Evolutionary conservation across 2,797 vertebrate species (phyloP), one percentile per base, ranked within the genome.

Genomic region (Hippocampus kuda): DNA sequence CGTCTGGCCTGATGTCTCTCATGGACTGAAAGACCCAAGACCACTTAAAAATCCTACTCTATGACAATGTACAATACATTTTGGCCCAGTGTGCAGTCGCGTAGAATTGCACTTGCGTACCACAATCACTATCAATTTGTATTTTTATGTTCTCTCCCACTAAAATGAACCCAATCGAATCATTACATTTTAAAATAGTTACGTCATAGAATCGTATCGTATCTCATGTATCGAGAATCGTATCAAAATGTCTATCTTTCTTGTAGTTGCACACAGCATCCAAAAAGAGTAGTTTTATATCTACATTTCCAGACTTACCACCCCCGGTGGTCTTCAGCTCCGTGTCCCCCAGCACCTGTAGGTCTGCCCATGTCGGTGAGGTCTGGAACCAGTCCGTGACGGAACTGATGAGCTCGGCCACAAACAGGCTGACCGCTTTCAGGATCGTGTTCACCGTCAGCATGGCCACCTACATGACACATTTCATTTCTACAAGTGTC

Each of bases 1-100:
- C 91, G 87, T 78, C 85, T 79, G 53, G 94, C 95, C 81, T 92
- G 94, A 82, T 86, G 77, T 66, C 54, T 69, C 70, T 88, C 83
- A 26, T 86, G 82, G 38, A 83, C 86, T 87, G 54, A 69, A 1
- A 69, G 18, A 78, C 8, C 63, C 1, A 60, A 30, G 27, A 54
- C 5, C n/a, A 54, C 53, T n/a, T 54, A 12, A 24, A 22, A 48
- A 48, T 15, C 46, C 4, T 9, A 11, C 15, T 15, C 44, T 46
- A 15, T 38, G 34, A 38, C 34, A 38, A 38, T 1, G 34, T 38
- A 38, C 34, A 38, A 38, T 38, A 38, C 34, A 38, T 38, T 38
- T 38, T 38, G 7, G 34, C 34, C 34, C 34, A 38, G 34, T 38
- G 34, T 38, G 34, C 6, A 38, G 34, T 38, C 34, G 34, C 34